Percentiles rank a stretch among this genome's conserved stretches.
Conservation (phyloP, 2,113 vertebrate species). For the Zeus faber region DNA sequence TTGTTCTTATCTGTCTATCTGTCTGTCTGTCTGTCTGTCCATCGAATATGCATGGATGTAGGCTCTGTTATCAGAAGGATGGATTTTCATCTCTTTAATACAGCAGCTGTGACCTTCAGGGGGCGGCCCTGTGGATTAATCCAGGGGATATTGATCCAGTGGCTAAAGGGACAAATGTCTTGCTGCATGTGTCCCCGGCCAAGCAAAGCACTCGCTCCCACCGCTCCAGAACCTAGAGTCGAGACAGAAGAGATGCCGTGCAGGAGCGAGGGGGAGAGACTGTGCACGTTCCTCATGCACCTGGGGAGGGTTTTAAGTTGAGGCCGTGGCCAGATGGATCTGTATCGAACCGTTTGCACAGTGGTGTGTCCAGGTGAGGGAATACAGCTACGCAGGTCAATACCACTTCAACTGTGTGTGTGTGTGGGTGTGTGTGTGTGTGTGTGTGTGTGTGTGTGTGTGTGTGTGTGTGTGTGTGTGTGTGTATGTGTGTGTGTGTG, state of each 20-base stretch:
- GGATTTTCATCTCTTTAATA: constrained; percentile 36
- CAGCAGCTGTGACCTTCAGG: constrained; percentile 54
- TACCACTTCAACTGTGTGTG: constrained; percentile 27
- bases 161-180: constrained; percentile 70
- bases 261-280: not conserved
- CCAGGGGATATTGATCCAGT: constrained; percentile 65
- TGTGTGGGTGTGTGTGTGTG: not conserved
- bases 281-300: constrained; percentile 27
- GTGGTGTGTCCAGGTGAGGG: constrained; percentile 21
- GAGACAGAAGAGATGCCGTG: constrained; percentile 6
- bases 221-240: constrained; percentile 21
- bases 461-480: not conserved
- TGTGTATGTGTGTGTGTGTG: not conserved
- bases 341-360: constrained; percentile 44
- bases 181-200: constrained; percentile 40
- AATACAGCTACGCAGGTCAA: constrained; percentile 19
- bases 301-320: constrained; percentile 27
- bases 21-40: no score
- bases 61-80: constrained; percentile 2
- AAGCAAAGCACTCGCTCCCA: constrained; percentile 43
- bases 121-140: constrained; percentile 46
- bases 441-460: not conserved
- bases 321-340: constrained; percentile 39
- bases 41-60: constrained; percentile 13
- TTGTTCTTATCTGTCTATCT: no score